phyloP scores from a whole-genome alignment of 2,113 vertebrate genomes.

The Nothoprocta pentlandii region DNA sequence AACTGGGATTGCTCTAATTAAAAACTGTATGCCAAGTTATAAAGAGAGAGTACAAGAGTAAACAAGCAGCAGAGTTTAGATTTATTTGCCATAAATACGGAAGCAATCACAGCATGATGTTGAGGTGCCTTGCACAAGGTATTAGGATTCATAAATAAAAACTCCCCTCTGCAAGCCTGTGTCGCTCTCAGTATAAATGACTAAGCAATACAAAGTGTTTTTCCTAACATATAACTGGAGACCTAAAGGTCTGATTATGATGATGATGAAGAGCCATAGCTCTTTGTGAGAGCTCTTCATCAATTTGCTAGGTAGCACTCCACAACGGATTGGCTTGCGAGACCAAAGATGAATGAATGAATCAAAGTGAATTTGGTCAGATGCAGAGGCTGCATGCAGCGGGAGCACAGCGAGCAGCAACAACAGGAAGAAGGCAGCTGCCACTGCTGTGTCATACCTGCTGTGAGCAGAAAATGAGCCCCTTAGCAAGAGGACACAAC shows the following conservation, averaged over 20 bases:
- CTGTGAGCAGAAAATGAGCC: not conserved
- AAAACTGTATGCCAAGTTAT: not conserved
- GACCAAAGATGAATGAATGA: not conserved
- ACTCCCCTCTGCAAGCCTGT: not conserved
- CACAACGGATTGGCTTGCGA: not conserved
- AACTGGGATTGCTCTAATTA: slow-evolving; percentile 4
- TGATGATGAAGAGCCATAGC: not conserved
- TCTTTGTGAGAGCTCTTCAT: not conserved
- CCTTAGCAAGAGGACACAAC: not conserved
- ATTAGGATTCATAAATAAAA: slow-evolving; percentile 31
- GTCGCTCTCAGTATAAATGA: not conserved
- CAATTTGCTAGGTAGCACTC: not conserved
- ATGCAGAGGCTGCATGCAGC: not conserved
- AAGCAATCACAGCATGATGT: slow-evolving; percentile 6
- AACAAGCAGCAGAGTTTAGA: not conserved
- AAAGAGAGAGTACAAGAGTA: not conserved
- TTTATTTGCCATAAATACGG: slow-evolving; percentile 38
- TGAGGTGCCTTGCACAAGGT: slow-evolving; percentile 11
- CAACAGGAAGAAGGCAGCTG: not conserved
- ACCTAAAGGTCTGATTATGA: not conserved
- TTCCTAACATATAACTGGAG: not conserved
- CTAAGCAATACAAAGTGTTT: not conserved
- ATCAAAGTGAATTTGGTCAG: not conserved
- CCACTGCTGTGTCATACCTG: not conserved
- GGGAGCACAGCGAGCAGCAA: not conserved